Conservation (phyloP, 2,113 vertebrate genomes). For the Gymnogyps californianus region DNA sequence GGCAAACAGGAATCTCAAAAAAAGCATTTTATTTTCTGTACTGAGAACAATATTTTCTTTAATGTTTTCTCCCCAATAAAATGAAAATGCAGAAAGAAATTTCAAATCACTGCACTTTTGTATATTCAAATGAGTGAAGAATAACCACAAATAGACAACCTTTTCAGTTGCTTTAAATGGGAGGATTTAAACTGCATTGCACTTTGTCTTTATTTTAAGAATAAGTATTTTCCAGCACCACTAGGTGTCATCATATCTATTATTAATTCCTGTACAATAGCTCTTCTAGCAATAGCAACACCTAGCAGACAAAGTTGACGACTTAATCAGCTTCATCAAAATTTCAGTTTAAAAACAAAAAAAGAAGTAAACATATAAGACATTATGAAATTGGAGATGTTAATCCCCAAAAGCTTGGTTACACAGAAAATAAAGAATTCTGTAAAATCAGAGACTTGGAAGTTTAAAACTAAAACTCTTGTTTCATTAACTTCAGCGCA, state of each 20-base stretch:
- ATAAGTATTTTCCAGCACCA: conserved; percentile 41
- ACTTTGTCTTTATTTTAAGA: neutral
- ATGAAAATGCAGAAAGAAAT: neutral
- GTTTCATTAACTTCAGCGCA: neutral
- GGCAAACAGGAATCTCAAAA: neutral
- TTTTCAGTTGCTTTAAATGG: neutral
- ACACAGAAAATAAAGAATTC: neutral
- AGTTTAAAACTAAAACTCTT: neutral
- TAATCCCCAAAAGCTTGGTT: neutral
- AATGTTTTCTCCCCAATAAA: neutral
- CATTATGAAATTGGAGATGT: neutral
- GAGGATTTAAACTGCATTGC: neutral
- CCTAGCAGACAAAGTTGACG: neutral
- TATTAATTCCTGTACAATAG: conserved; percentile 13
- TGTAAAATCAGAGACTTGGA: neutral
- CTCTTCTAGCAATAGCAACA: neutral
- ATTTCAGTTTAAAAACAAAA: conserved; percentile 1
- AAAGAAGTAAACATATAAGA: neutral
- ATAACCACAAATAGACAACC: neutral
- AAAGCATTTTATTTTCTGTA: neutral
- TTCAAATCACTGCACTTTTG: neutral
- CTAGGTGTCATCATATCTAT: conserved; percentile 74
- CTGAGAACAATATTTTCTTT: neutral
- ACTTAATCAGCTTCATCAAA: conserved; percentile 14
- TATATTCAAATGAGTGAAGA: neutral